phyloP scores from a whole-genome alignment of 2,113 vertebrate species.

The Poeciliopsis turrubarensis region DNA sequence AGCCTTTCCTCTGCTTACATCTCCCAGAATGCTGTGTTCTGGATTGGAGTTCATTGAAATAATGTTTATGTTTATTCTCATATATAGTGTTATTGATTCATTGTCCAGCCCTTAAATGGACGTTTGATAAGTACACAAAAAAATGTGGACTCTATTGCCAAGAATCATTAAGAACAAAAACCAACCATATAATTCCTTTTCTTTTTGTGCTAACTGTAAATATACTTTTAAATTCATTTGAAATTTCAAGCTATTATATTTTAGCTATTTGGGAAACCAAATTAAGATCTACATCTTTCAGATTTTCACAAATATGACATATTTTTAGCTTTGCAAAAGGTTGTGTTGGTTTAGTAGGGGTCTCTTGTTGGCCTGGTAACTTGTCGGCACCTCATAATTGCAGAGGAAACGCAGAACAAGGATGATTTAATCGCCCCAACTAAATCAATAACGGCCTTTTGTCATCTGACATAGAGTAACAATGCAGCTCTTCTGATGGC shows the following conservation, averaged over 20 bases:
- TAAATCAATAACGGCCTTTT: constrained; percentile 35
- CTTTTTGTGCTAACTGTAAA: not conserved
- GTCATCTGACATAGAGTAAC: constrained; percentile 41
- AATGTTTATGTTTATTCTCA: too few relatives aligned
- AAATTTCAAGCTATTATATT: not conserved
- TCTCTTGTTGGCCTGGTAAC: not conserved
- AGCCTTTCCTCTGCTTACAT: too few relatives aligned
- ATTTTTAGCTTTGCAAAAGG: not conserved
- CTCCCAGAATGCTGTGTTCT: too few relatives aligned
- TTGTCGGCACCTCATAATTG: not conserved
- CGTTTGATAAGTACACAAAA: too few relatives aligned
- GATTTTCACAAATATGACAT: not conserved
- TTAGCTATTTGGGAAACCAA: not conserved
- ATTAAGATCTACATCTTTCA: not conserved
- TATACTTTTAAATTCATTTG: not conserved
- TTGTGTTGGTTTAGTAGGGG: not conserved
- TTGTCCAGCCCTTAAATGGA: too few relatives aligned
- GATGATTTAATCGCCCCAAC: constrained; percentile 26
- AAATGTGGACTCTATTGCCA: not conserved
- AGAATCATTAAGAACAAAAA: not conserved
- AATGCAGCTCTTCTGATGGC: constrained; percentile 25
- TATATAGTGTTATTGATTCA: too few relatives aligned
- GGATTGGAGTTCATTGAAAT: too few relatives aligned
- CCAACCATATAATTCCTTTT: not conserved
- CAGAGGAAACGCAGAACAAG: not conserved